These are phyloP conservation scores for Lasioglossum malachurum DNA, from an alignment of 2,888 invertebrate species.

Conservation along the genomic window DNA sequence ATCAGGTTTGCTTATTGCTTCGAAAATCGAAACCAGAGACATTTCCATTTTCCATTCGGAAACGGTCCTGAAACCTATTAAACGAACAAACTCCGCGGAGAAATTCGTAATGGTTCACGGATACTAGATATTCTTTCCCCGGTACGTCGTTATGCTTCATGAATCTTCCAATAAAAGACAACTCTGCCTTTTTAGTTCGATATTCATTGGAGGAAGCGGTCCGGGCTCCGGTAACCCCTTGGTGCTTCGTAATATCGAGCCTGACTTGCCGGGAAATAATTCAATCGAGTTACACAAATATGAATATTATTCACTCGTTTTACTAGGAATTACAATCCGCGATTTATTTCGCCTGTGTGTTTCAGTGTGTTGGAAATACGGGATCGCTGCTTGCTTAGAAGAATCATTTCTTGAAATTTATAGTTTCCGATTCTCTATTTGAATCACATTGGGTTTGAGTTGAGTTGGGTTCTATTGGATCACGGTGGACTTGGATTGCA, in stretches of 20 bases:
- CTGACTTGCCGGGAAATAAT: not conserved
- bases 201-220: not conserved
- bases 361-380: not conserved
- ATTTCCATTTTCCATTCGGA: not conserved
- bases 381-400: not conserved
- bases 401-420: not conserved
- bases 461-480: not conserved
- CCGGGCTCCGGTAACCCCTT: not conserved
- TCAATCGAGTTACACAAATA: not conserved
- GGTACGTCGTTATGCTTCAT: not conserved
- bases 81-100: not conserved
- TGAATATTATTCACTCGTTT: not conserved
- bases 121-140: not conserved
- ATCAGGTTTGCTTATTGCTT: constrained; percentile 26
- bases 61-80: not conserved
- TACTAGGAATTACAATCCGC: not conserved
- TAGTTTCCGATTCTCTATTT: no score
- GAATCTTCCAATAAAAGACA: constrained; percentile 5
- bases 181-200: not conserved
- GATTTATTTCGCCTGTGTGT: not conserved
- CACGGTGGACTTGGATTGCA: not conserved
- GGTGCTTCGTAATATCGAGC: not conserved
- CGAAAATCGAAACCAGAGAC: constrained; percentile 9
- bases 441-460: no score
- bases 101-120: not conserved